These are phyloP conservation scores for Cryptosula pallasiana DNA, from an alignment of 2,888 invertebrate species.

Conservation along the genomic window DNA sequence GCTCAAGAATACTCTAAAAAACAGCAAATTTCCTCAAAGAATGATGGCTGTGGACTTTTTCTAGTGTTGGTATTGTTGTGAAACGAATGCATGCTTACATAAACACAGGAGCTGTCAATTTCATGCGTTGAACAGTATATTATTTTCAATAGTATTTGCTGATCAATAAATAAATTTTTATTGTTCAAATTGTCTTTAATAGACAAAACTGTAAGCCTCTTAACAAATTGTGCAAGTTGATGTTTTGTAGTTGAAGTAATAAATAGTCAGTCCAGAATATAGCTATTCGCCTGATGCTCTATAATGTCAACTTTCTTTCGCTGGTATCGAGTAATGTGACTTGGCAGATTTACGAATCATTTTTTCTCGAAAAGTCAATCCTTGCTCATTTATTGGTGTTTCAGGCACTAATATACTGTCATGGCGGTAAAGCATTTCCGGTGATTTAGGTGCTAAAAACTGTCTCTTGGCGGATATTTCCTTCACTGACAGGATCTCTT, in stretches of 20 bases:
- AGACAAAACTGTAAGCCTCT: no score
- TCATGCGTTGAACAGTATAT: background rate
- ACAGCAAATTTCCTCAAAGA: background rate
- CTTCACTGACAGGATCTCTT: background rate
- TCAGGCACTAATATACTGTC: constrained; percentile 6
- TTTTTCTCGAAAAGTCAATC: background rate
- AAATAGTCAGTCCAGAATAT: no score
- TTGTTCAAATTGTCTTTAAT: no score
- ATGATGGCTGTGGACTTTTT: background rate
- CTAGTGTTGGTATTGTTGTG: no score
- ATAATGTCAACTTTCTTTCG: constrained; percentile 4
- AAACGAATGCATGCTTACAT: no score
- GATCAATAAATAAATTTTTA: no score
- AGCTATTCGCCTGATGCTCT: no score
- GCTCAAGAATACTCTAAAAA: background rate
- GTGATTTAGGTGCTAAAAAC: background rate
- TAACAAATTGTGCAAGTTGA: no score
- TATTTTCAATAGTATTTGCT: background rate
- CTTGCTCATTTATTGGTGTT: constrained; percentile 6
- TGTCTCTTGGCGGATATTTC: background rate
- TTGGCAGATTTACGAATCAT: background rate
- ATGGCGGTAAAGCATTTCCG: background rate
- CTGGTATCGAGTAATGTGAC: background rate
- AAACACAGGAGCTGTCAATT: background rate
- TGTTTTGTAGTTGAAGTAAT: background rate